phyloP scores from a whole-genome alignment of 2,113 vertebrate species.

The Hemibagrus wyckioides region DNA sequence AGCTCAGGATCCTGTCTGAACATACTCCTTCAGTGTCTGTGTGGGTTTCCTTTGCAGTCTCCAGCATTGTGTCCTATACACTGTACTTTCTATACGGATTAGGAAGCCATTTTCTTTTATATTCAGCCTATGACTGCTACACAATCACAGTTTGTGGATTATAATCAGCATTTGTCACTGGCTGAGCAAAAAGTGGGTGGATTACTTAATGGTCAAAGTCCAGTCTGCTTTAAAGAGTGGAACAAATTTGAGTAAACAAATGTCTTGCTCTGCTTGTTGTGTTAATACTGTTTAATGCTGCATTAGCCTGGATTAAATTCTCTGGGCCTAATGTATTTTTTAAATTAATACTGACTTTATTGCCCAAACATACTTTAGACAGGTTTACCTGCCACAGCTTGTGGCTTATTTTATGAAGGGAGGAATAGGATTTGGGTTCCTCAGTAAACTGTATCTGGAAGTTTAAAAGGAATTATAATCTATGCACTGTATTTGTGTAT shows the following conservation, averaged over 20 bases:
- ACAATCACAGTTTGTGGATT: not conserved
- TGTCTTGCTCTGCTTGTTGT: not conserved
- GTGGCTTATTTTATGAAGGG: not conserved
- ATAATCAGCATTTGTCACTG: not conserved
- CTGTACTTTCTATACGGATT: not conserved
- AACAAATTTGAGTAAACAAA: not conserved
- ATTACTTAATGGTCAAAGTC: conserved; percentile 41
- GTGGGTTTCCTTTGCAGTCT: not conserved
- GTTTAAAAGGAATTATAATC: conserved; percentile 1
- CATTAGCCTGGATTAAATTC: conserved; percentile 5
- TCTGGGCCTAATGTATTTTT: conserved; percentile 11
- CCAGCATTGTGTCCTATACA: not conserved
- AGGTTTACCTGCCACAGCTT: not conserved
- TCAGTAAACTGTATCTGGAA: not conserved
- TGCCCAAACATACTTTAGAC: not conserved
- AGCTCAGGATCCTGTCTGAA: not conserved
- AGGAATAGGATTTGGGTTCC: not conserved
- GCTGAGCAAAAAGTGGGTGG: not conserved
- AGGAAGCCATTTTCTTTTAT: not conserved
- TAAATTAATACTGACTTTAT: not conserved
- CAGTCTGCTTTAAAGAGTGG: conserved; percentile 12
- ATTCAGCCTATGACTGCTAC: not conserved
- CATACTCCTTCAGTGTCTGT: not conserved
- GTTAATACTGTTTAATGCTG: not conserved
- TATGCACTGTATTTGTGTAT: not conserved